Percentiles rank a stretch among this genome's conserved stretches.
These are phyloP conservation scores for Conus canariensis DNA, from an alignment of 2,888 invertebrate species.

Conservation along the genomic window DNA sequence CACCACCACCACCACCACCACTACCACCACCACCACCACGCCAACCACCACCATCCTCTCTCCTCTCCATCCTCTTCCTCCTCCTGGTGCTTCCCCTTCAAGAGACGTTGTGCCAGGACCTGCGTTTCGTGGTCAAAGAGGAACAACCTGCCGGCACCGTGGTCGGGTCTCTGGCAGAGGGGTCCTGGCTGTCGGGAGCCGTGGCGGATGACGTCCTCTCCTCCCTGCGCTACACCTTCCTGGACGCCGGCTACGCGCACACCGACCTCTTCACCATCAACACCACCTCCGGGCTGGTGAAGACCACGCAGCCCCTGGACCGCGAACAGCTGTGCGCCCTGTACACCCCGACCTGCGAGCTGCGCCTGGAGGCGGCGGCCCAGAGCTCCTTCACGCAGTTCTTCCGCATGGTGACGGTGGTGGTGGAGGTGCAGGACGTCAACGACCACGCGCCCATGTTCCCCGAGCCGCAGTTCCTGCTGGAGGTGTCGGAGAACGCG, in stretches of 20 bases:
- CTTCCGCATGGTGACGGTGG: conserved; percentile 82
- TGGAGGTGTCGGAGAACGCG: conserved; percentile 36
- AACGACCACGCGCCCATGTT: conserved; percentile 37
- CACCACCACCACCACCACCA: neutral
- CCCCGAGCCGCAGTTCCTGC: neutral
- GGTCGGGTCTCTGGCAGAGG: conserved; percentile 71
- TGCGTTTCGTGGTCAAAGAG: conserved; percentile 54
- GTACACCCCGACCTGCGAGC: conserved; percentile 47
- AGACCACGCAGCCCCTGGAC: conserved; percentile 80
- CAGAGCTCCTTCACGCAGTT: conserved; percentile 55
- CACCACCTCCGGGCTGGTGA: conserved; percentile 89
- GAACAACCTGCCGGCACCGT: conserved; percentile 64
- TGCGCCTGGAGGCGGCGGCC: conserved; percentile 52
- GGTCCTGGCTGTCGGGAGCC: conserved; percentile 69
- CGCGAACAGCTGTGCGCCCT: conserved; percentile 54
- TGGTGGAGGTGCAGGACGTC: conserved; percentile 38
- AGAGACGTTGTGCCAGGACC: neutral
- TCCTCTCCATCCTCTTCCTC: neutral
- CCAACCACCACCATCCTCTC: neutral
- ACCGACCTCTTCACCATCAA: conserved; percentile 88
- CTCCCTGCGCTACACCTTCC: conserved; percentile 55
- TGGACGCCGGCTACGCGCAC: conserved; percentile 50
- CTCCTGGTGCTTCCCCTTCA: neutral
- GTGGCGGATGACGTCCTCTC: conserved; percentile 52
- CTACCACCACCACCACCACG: neutral